phyloP scores from a whole-genome alignment of 2,797 vertebrate genomes.

The Rhinella marina region DNA sequence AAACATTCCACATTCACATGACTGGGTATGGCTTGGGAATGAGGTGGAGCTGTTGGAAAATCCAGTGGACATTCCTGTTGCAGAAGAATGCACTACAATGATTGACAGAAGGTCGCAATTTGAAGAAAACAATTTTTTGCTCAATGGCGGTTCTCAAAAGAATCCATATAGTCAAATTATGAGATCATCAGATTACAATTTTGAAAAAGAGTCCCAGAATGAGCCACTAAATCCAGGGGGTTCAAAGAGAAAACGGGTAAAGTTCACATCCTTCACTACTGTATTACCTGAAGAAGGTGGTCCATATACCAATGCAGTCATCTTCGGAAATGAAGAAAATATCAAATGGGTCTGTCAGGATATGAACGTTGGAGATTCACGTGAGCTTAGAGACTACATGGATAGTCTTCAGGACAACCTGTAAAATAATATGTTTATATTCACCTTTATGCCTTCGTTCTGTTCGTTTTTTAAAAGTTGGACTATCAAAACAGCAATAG shows the following conservation, averaged over 20 bases:
- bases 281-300: constrained; percentile 90
- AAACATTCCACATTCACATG: constrained; percentile 94
- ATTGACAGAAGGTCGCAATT: constrained; percentile 87
- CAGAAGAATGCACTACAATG: constrained; percentile 88
- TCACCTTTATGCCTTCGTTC: constrained; percentile 87
- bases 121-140: constrained; percentile 92
- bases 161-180: constrained; percentile 84
- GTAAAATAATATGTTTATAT: constrained; percentile 82
- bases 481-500: constrained; percentile 75
- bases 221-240: constrained; percentile 84
- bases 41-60: constrained; percentile 90
- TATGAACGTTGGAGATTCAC: constrained; percentile 89
- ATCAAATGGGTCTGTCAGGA: constrained; percentile 99
- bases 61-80: constrained; percentile 79
- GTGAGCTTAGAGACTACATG: constrained; percentile 95
- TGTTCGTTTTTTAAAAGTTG: constrained; percentile 69
- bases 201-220: constrained; percentile 82
- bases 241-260: constrained; percentile 92
- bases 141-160: constrained; percentile 84
- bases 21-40: constrained; percentile 96
- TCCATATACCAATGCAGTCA: constrained; percentile 84
- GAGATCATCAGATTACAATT: constrained; percentile 82
- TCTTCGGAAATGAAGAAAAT: constrained; percentile 89
- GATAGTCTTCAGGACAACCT: constrained; percentile 98
- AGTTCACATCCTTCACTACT: constrained; percentile 96